Evolutionary conservation across 2,888 invertebrate species (phyloP).

Genomic region (Entomobrya multifasciata): DNA sequence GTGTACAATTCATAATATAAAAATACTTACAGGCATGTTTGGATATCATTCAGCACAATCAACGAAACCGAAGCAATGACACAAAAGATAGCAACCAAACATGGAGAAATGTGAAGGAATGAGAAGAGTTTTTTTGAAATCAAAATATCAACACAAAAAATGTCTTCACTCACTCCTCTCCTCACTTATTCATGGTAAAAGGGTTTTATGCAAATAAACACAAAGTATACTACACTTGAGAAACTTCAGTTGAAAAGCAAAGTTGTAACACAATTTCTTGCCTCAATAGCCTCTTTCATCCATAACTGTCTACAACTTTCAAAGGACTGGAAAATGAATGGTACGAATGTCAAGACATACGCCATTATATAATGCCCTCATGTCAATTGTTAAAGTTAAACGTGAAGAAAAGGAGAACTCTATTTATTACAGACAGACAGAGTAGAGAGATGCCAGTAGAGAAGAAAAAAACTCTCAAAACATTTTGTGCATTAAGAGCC

Average conservation of each 20-base stretch:
- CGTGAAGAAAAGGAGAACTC: constrained; percentile 24
- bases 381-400: constrained; percentile 48
- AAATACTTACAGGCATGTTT: not conserved
- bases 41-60: not conserved
- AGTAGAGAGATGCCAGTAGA: too few relatives aligned
- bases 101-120: constrained; percentile 60
- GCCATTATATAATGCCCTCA: constrained; percentile 49
- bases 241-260: constrained; percentile 5
- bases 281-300: not conserved
- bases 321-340: constrained; percentile 65
- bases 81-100: constrained; percentile 41
- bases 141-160: constrained; percentile 35
- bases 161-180: constrained; percentile 3
- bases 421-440: not conserved
- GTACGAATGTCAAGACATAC: constrained; percentile 41
- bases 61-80: not conserved
- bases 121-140: constrained; percentile 50
- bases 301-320: not conserved
- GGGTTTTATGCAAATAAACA: constrained; percentile 54
- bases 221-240: not conserved
- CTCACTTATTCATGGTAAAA: not conserved
- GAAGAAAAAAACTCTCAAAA: too few relatives aligned
- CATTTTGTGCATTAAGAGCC: too few relatives aligned
- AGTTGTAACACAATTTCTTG: constrained; percentile 37
- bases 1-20: not conserved